Base-by-base conservation (phyloP, 53 echinoderm and acorn worm genomes). In the Holothuria scabra region DNA sequence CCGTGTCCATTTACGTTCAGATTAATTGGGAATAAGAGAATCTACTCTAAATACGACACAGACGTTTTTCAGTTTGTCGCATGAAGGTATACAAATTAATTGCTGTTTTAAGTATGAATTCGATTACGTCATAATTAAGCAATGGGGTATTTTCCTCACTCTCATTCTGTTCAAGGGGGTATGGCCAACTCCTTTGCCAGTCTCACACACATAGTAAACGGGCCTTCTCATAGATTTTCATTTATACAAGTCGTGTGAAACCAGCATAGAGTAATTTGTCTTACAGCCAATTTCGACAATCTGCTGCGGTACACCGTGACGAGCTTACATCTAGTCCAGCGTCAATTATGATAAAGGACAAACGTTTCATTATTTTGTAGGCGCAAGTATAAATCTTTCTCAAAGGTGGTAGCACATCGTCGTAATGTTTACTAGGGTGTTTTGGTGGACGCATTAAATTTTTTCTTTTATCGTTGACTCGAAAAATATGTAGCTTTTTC, bases 51-150 rank as follows among this genome's bases (percentile, higher is more conserved):
- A 35, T 6, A 3, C 3, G 35, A 35, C 35, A 4, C 4, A 48
- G 48, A 63, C 19, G 63, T 29, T 63, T 63, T 23, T 25, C 12
- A 63, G 63, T 63, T 12, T 63, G 63, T 29, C 63, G 29, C 63
- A 63, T 63, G 25, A 63, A 63, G 25, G 63, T 16, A 63, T 63
- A 63, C 63, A 63, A 63, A 63, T 63, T 29, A 29, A 63, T 6
- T 5, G 48, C 12, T 25, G 29, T 23, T 63, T 63, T 63, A 2
- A 29, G 8, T 25, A 63, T 29, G 6, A 8, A 25, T 9, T 63
- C 6, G 25, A 63, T 29, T 26, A 63, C 63, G n/a, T 63, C 25
- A 26, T 25, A 63, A 63, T 29, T 63, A 63, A 63, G 63, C 25
- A 23, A 6, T 29, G 63, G 5, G 63, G n/a, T 48, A 10, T 48